A percentile compares a stretch with the other conserved stretches of the same genome.
Conservation (phyloP, 2,888 invertebrate species). For the Reticulitermes lucifugus region DNA sequence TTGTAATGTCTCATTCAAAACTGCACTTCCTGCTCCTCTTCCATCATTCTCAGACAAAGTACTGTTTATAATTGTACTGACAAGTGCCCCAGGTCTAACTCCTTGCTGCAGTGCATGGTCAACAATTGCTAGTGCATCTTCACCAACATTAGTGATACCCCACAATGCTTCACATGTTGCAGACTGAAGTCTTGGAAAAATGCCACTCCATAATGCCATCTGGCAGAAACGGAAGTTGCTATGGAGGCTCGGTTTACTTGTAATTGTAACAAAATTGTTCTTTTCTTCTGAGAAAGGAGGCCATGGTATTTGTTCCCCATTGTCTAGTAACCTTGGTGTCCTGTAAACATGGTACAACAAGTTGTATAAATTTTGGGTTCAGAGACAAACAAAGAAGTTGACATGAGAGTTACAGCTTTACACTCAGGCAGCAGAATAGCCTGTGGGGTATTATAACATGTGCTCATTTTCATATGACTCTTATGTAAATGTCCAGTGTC, state of each 20-base stretch:
- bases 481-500: too few relatives aligned
- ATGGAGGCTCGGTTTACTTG: conserved; percentile 63
- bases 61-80: not conserved
- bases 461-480: too few relatives aligned
- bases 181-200: conserved; percentile 69
- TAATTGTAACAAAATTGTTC: conserved; percentile 70
- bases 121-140: conserved; percentile 25
- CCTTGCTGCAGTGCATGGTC: not conserved
- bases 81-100: not conserved
- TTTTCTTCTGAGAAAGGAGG: conserved; percentile 62
- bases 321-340: conserved; percentile 41
- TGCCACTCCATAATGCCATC: conserved; percentile 77
- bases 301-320: conserved; percentile 59
- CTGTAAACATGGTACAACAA: conserved; percentile 10
- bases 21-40: not conserved
- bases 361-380: too few relatives aligned
- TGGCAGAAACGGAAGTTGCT: conserved; percentile 67
- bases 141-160: conserved; percentile 29
- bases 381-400: too few relatives aligned
- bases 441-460: too few relatives aligned
- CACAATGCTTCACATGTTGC: conserved; percentile 63
- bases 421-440: too few relatives aligned
- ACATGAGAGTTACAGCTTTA: too few relatives aligned
- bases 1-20: not conserved
- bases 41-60: conserved; percentile 8